Evolutionary conservation across 1,140 invertebrate genomes (phyloP), one percentile per base, ranked within the genome.

Genomic region (Neoseiulus cucumeris): DNA sequence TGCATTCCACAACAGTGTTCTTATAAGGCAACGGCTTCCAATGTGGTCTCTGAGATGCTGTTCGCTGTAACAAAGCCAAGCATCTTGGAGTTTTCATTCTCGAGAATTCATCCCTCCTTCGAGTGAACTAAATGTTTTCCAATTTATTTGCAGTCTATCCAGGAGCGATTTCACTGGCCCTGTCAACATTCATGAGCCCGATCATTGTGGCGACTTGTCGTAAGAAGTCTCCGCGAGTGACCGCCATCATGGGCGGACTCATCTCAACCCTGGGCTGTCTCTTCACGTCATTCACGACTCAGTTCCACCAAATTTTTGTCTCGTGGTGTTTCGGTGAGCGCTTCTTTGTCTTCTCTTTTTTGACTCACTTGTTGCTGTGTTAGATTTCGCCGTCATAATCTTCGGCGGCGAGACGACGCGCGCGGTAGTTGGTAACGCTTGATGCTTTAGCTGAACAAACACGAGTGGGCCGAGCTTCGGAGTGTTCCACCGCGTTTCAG

Each of bases 91-190:
- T n/a, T n/a, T n/a, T n/a, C n/a, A n/a, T 39, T 39, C 4, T 39
- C 33, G 33, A 39, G 4, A 39, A 9, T 9, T 39, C 33, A 9
- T 39, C 33, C 33, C 9, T 39, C 4, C n/a, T n/a, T 39, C 9
- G 33, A 39, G 9, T 9, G 33, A 39, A 6, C 33, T 39, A 39
- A 39, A 6, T 6, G 9, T 39, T 9, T 39, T 39, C 33, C 33
- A 6, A n/a, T 39, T 4, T 39, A 4, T 66, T 74, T 74, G 28
- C 73, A 80, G 79, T 75, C 67, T 80, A 78, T 77, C 70, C 79
- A 20, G 79, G 78, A 45, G 75, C 76, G 64, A 69, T 76, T 64
- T 75, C 75, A 64, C 68, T 79, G 66, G 74, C 76, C 47, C 71
- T 79, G 25, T 76, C 78, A 0, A 71, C 76, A 9, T 71, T 78